Conservation (phyloP, 2,888 invertebrate genomes). For the Dusona sp. region DNA sequence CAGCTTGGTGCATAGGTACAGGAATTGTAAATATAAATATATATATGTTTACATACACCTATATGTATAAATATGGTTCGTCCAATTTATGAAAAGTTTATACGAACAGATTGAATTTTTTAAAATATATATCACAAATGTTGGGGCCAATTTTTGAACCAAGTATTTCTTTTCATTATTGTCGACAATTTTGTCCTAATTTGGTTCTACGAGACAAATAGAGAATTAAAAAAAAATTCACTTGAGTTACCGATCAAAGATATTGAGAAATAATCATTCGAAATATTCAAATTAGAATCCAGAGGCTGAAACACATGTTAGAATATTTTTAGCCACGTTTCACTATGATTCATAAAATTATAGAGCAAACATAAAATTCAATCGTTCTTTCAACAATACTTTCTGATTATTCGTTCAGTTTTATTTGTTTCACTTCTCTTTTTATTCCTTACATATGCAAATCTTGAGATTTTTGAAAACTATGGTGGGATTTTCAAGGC, state of each 20-base stretch:
- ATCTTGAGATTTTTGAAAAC: background rate
- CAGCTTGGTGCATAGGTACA: constrained; percentile 31
- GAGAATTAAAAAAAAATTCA: too few relatives aligned
- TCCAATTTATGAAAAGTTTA: background rate
- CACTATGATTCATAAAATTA: background rate
- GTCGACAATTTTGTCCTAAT: too few relatives aligned
- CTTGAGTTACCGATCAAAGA: too few relatives aligned
- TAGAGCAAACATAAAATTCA: background rate
- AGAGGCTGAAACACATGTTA: too few relatives aligned
- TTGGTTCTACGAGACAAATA: too few relatives aligned
- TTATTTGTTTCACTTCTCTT: background rate
- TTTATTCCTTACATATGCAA: background rate
- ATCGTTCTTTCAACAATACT: background rate
- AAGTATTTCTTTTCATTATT: background rate
- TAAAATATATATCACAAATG: background rate
- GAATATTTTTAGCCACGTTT: background rate
- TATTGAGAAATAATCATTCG: too few relatives aligned
- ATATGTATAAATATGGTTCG: background rate
- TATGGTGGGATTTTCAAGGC: background rate
- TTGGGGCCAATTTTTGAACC: background rate
- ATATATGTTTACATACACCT: constrained; percentile 9
- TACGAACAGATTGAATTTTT: background rate
- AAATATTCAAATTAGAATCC: too few relatives aligned
- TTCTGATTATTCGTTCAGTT: background rate
- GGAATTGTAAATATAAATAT: constrained; percentile 19